These are phyloP conservation scores for Drosophila grimshawi DNA, from an alignment of 1,140 invertebrate species.

Conservation along the genomic window DNA sequence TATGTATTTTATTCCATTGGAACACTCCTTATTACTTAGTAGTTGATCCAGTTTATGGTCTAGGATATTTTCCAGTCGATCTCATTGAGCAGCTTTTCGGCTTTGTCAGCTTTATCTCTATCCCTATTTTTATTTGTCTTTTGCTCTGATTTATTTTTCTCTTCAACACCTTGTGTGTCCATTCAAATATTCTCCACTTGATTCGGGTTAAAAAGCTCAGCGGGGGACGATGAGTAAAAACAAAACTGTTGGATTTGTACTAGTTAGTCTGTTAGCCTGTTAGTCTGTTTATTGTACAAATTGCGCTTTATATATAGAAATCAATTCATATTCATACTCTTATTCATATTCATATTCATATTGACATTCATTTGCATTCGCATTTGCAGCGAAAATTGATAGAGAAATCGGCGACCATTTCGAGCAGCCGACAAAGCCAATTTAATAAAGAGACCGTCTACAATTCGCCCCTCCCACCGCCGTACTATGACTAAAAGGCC, in stretches of 20 bases:
- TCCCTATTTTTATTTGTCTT: background rate
- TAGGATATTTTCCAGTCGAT: constrained; percentile 13
- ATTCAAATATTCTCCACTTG: constrained; percentile 25
- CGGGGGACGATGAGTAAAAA: too few relatives aligned
- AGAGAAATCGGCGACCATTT: constrained; percentile 36
- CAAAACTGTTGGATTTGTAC: background rate
- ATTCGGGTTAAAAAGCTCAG: constrained; percentile 7
- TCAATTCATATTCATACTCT: constrained; percentile 1
- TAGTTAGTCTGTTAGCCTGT: background rate
- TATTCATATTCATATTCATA: background rate
- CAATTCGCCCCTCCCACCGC: background rate
- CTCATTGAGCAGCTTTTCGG: background rate
- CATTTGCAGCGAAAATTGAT: constrained; percentile 40
- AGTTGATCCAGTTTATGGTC: too few relatives aligned
- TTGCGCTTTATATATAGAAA: background rate
- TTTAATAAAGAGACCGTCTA: constrained; percentile 40
- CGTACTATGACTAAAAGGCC: constrained; percentile 5
- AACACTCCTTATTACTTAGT: background rate
- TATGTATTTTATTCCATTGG: too few relatives aligned
- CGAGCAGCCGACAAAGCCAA: constrained; percentile 33
- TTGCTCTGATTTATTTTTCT: constrained; percentile 66
- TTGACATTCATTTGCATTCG: constrained; percentile 27
- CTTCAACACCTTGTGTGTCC: constrained; percentile 64
- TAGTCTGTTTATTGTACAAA: background rate
- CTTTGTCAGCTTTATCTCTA: background rate